Evolutionary conservation across 2,888 invertebrate genomes (phyloP).

Genomic region (Anaspis maculata): DNA sequence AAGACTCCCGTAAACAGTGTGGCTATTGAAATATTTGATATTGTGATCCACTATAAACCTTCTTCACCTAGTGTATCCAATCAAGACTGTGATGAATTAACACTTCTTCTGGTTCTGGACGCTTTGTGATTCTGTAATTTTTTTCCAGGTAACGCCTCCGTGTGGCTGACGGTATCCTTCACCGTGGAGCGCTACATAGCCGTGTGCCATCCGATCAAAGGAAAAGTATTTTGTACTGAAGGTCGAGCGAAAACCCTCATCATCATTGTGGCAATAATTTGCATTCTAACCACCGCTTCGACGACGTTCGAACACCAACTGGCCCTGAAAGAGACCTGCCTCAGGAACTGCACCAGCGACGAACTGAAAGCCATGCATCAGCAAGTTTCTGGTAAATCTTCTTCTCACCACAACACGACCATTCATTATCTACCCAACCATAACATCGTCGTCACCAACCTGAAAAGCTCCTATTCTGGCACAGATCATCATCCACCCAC

Average conservation of each 20-base stretch:
- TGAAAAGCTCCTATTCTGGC: constrained; percentile 1
- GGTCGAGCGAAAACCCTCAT: constrained; percentile 60
- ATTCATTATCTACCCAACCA: constrained; percentile 16
- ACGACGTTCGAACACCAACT: constrained; percentile 60
- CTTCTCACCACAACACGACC: constrained; percentile 8
- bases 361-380: constrained; percentile 11
- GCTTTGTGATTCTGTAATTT: too few relatives aligned
- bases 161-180: constrained; percentile 68
- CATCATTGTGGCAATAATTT: constrained; percentile 49
- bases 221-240: constrained; percentile 62
- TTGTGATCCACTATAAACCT: too few relatives aligned
- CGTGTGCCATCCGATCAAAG: constrained; percentile 64
- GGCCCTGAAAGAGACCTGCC: constrained; percentile 33
- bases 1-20: too few relatives aligned
- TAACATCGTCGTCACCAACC: constrained; percentile 11
- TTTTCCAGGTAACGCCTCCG: constrained; percentile 53
- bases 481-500: too few relatives aligned
- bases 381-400: constrained; percentile 1
- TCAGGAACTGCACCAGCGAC: constrained; percentile 13
- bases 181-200: constrained; percentile 70
- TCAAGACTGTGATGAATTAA: too few relatives aligned
- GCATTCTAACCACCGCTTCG: constrained; percentile 52
- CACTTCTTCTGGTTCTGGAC: too few relatives aligned
- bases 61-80: too few relatives aligned
- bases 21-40: too few relatives aligned